phyloP scores from a whole-genome alignment of 1,140 invertebrate species.

The Philopotamus ludificatus region DNA sequence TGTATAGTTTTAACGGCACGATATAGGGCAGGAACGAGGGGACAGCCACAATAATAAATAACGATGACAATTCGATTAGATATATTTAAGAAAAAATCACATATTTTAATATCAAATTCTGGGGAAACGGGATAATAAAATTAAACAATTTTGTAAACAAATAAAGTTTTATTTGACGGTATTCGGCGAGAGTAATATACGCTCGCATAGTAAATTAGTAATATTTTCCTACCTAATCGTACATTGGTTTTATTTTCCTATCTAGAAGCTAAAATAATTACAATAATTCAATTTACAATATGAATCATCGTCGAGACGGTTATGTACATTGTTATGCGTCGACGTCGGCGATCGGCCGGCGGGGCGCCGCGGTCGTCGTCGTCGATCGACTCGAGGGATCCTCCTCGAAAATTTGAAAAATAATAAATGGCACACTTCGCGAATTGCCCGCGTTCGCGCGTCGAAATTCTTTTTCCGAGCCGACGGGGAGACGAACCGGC shows the following conservation, averaged over 20 bases:
- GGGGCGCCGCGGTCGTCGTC: neutral
- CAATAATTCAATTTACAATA: conserved; percentile 14
- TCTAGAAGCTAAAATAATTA: conserved; percentile 19
- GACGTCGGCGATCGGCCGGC: neutral
- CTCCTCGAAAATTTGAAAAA: no score
- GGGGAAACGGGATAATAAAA: no score
- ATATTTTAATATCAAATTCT: no score
- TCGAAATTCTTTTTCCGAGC: no score
- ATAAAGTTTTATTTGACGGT: conserved; percentile 37
- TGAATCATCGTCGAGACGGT: neutral
- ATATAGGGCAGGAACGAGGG: no score
- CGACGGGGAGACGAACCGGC: no score
- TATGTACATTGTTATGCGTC: neutral
- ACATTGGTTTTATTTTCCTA: conserved; percentile 26
- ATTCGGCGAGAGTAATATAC: conserved; percentile 27
- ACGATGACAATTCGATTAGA: no score
- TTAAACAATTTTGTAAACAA: conserved; percentile 35
- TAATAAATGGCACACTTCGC: no score
- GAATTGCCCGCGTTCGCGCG: neutral
- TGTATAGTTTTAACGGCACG: no score
- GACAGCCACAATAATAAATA: no score
- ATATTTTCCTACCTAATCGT: conserved; percentile 30
- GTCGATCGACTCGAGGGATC: no score
- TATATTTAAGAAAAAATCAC: no score
- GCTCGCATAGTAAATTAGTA: conserved; percentile 24